Base-by-base conservation (phyloP, 2,797 vertebrate species). In the Poeciliopsis turneri region DNA sequence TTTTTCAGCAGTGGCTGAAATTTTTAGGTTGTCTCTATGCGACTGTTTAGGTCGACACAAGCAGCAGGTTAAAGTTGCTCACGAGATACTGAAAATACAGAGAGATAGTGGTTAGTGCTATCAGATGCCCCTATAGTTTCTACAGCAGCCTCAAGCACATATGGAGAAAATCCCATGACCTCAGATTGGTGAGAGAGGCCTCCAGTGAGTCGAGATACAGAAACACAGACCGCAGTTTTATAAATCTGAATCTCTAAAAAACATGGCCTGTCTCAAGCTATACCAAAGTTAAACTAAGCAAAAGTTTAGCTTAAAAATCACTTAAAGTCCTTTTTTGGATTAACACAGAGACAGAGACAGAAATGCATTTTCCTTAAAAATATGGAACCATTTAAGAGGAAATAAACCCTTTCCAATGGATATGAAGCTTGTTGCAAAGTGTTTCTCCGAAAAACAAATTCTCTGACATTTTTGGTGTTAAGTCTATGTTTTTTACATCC, bases 91-190 rank as follows among this genome's bases (percentile, higher is more conserved):
- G 74, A 81, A 75, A 81, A 81, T 45, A 57, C 45, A 57, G 18
- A 43, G 16, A 51, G 76, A 88, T 83, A 77, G 70, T 46, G 74
- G 75, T 81, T 89, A 33, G 18, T 41, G n/a, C 77, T 69, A 75
- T 87, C 81, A 83, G 72, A 87, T 6, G 1, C 64, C 33, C 36
- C 57, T 4, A 33, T 47, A 55, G 90, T 93, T 88, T 84, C 92
- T 88, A 86, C 79, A 78, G 83, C 55, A 76, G 83, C 80, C 12
- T 69, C 71, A 84, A 43, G 85, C 61, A 91, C 78, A 84, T 72
- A 83, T 57, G 47, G 66, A 89, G 87, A 86, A 83, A 83, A 78
- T 78, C 80, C 39, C 74, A 76, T 85, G 87, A 87, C 73, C 75
- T 80, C 73, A 73, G 81, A 82, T 36, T n/a, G 74, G 61, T 71